Base-by-base conservation (phyloP, 2,888 invertebrate species). In the Onthophagus sagittarius region DNA sequence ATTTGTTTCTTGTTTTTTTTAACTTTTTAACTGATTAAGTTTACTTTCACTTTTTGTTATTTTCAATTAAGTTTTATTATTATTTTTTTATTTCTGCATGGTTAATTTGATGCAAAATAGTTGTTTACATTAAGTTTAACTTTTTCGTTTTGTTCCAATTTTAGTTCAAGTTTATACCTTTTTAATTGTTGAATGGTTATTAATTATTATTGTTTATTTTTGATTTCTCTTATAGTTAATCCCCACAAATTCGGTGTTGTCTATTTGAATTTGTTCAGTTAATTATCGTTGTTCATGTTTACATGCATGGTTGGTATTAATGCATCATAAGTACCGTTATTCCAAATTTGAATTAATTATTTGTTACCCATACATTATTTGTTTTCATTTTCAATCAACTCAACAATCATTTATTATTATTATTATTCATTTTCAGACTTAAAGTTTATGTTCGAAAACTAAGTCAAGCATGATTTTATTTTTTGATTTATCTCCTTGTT, bases 21-120 rank as follows among this genome's bases (percentile, higher is more conserved):
- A 53, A 7, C 7, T 11, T 11, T 11, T 11, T 53, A 7, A 11
- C 11, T 53, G 11, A 53, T 7, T 7, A 7, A 53, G 62, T 53
- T 53, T 7, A 7, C 7, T 53, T 53, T 14, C 15, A 15, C 64
- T 15, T 15, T 15, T 64, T 64, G 23, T 13, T 14, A 23, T 64
- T 64, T 9, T 9, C 15, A 64, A 63, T 63, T 64, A n/a, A 64
- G 14, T 64, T 64, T 64, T 64, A 15, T 64, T 64, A 64, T 63
- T 63, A 5, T 14, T n/a, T 63, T 13, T 15, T 64, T 0, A 15
- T 64, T 64, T 15, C 9, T 13, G 64, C 64, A 64, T 64, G 64
- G 15, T 64, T 15, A 64, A n/a, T 64, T 64, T 64, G n/a, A 64
- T 64, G 64, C 23, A 23, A 23, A 23, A 23, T 63, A 14, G 7